Evolutionary conservation across 2,113 vertebrate species (phyloP), one percentile per base, ranked within the genome.

Genomic region (Corythaeola cristata): DNA sequence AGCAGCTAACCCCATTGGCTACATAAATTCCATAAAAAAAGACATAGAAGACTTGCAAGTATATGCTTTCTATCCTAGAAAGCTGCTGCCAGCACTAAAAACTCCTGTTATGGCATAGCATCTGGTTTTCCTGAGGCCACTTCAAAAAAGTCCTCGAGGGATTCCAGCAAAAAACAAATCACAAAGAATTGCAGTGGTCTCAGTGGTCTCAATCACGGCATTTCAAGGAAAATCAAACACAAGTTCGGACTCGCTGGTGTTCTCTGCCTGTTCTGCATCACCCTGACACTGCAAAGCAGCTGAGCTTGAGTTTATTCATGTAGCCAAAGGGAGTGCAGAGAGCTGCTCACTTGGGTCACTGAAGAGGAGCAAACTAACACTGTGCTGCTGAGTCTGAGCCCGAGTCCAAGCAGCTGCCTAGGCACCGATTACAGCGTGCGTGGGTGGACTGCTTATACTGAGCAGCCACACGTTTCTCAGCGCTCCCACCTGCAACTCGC

Each of bases 231-330:
- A 88, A 73, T 15, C 69, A 55, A 69, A 68, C 47, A 66, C 21
- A 50, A 24, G 22, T 44, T 75, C 2, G 0, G 69, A 45, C 7
- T 75, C 21, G 0, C 47, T 35, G 37, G 6, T 0, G 0, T 33
- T 41, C 35, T 85, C 33, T 71, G 69, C 8, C 28, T 37, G 44
- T 5, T 63, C 59, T 63, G 73, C 55, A n/a, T 49, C 55, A 59
- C 23, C 32, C 71, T 55, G 21, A 56, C 7, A 11, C 10, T n/a
- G 69, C 35, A 71, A 32, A 84, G 39, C 59, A 93, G 33, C 56
- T 52, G 41, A 71, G 37, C 47, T 75, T 15, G 41, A n/a, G 32
- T 58, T 53, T n/a, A 33, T 7, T 33, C 19, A 4, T 3, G 12
- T 18, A 71, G 41, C 28, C 53, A 56, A 67, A 87, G 8, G 2